These are phyloP conservation scores for Lithobates sylvaticus DNA, from an alignment of 2,797 vertebrate species.

Conservation along the genomic window DNA sequence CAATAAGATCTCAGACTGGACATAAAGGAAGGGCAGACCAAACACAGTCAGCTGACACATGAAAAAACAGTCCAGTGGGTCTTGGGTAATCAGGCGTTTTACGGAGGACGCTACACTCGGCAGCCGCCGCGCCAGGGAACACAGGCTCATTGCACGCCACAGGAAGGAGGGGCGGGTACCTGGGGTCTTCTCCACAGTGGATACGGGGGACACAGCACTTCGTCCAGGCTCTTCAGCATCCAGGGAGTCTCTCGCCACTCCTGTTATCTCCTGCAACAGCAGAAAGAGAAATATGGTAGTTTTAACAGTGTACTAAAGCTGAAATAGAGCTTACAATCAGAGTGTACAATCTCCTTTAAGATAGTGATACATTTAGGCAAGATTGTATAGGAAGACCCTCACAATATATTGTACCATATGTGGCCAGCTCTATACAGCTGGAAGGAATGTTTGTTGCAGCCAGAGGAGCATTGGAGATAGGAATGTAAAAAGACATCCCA, in stretches of 20 bases:
- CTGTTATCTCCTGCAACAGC: slow-evolving; percentile 81
- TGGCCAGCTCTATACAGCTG: too few species aligned
- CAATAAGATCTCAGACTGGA: slow-evolving; percentile 79
- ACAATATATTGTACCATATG: too few species aligned
- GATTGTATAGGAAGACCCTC: too few species aligned
- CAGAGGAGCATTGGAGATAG: too few species aligned
- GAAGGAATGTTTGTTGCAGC: too few species aligned
- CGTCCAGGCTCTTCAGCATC: slow-evolving; percentile 80
- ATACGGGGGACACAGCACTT: slow-evolving; percentile 65
- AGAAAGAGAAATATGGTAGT: background rate
- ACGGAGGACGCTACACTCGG: slow-evolving; percentile 83
- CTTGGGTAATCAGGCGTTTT: slow-evolving; percentile 88
- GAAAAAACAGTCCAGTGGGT: slow-evolving; percentile 91
- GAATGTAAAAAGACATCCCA: too few species aligned
- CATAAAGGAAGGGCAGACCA: slow-evolving; percentile 82
- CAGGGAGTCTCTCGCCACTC: slow-evolving; percentile 71
- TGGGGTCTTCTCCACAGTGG: slow-evolving; percentile 86
- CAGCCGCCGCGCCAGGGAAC: slow-evolving; percentile 78
- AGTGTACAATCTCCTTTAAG: too few species aligned
- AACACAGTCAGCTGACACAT: slow-evolving; percentile 84
- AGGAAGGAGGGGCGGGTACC: slow-evolving; percentile 92
- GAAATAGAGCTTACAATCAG: too few species aligned
- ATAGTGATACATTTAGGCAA: too few species aligned
- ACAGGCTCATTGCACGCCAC: slow-evolving; percentile 80
- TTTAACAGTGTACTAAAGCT: too few species aligned